Evolutionary conservation across 2,888 invertebrate genomes (phyloP).

Genomic region (Zygaena filipendulae): DNA sequence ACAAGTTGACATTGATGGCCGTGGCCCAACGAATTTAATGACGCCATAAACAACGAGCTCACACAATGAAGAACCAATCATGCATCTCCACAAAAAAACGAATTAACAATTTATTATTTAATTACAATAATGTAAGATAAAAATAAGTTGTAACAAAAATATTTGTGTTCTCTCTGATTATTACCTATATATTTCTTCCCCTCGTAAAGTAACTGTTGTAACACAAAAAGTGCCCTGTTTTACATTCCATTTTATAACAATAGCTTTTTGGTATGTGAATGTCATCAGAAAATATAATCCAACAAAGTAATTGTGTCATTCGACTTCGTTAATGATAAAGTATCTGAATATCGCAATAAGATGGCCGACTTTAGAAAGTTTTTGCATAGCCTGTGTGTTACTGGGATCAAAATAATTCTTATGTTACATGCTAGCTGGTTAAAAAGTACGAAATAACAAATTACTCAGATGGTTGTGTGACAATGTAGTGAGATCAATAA

Average conservation of each 20-base stretch:
- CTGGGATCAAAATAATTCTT: no score
- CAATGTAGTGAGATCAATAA: constrained; percentile 63
- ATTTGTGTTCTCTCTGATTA: constrained; percentile 46
- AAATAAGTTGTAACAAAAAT: constrained; percentile 56
- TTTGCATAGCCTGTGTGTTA: no score
- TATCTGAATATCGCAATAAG: constrained; percentile 7
- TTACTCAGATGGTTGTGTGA: constrained; percentile 47
- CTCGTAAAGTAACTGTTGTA: constrained; percentile 24
- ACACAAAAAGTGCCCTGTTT: constrained; percentile 33
- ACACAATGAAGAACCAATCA: constrained; percentile 50
- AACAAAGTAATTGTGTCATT: constrained; percentile 40
- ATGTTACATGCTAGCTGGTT: no score
- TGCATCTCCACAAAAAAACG: constrained; percentile 42
- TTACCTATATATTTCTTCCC: constrained; percentile 25
- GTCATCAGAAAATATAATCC: constrained; percentile 43
- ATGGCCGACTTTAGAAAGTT: no score
- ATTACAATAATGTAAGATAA: constrained; percentile 27
- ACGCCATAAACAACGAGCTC: constrained; percentile 22
- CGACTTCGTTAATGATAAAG: constrained; percentile 7
- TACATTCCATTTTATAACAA: constrained; percentile 28
- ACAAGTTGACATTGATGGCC: constrained; percentile 21
- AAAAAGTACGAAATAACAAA: constrained; percentile 43
- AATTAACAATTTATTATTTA: constrained; percentile 48
- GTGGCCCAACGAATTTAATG: constrained; percentile 12
- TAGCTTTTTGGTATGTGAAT: constrained; percentile 52